A percentile compares a stretch with the other conserved stretches of the same genome.
Evolutionary conservation across 1,140 invertebrate genomes (phyloP).

Genomic region (Mycetomoellerius zeteki): DNA sequence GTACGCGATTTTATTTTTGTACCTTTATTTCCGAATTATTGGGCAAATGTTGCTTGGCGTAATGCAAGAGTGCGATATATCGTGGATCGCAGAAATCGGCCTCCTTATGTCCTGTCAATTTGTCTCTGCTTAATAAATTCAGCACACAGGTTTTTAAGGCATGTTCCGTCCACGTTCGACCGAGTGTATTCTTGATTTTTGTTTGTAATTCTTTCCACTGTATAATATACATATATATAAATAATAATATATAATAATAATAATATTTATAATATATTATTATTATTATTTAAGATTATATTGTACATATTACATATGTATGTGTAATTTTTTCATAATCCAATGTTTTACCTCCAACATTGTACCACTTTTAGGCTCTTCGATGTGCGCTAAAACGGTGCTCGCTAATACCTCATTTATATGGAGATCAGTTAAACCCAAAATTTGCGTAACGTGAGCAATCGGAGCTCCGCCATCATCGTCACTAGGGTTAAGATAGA

Average conservation of each 20-base stretch:
- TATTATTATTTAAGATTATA: background rate
- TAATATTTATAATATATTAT: too few relatives aligned
- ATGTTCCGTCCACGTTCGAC: constrained; percentile 74
- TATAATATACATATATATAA: background rate
- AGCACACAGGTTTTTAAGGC: constrained; percentile 72
- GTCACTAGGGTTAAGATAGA: constrained; percentile 68
- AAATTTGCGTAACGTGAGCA: constrained; percentile 79
- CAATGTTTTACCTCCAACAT: constrained; percentile 65
- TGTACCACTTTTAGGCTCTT: constrained; percentile 77
- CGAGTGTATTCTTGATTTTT: constrained; percentile 72
- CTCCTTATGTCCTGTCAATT: constrained; percentile 75
- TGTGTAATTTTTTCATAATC: too few relatives aligned
- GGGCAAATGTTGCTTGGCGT: constrained; percentile 71
- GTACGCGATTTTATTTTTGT: background rate
- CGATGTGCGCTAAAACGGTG: constrained; percentile 72
- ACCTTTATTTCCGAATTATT: constrained; percentile 74
- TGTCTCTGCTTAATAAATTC: constrained; percentile 66
- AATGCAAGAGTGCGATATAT: constrained; percentile 75
- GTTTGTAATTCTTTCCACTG: constrained; percentile 79
- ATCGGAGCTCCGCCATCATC: constrained; percentile 79
- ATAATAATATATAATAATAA: background rate
- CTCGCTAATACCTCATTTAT: constrained; percentile 78
- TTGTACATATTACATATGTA: background rate
- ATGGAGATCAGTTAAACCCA: constrained; percentile 75
- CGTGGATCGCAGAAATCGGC: constrained; percentile 73